Base-by-base conservation (phyloP, 1,140 invertebrate genomes). In the Mactra quadrangularis region DNA sequence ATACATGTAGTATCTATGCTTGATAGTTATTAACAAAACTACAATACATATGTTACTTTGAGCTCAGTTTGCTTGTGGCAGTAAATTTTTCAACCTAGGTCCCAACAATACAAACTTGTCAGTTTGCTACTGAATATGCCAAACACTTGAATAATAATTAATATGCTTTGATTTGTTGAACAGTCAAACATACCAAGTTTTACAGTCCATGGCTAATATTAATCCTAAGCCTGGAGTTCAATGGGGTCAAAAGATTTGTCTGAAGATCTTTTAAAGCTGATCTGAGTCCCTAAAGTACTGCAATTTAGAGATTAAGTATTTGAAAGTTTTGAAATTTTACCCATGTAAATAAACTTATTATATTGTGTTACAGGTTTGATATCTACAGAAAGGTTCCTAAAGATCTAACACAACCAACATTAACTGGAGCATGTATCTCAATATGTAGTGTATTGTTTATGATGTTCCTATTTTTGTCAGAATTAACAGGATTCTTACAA, bases 341-440 rank as follows among this genome's bases (percentile, higher is more conserved):
- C 52, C 6, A 55, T 7, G 17, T 19, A n/a, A n/a, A 22, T 55
- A 11, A 19, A 55, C 19, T 55, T 55, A 7, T 19, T 27, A 55
- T 55, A 27, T 22, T n/a, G 7, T 55, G 52, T 87, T 89, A 76
- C 87, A 95, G 95, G 85, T 93, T 95, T 83, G 95, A 95, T 83
- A 94, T 95, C 75, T 95, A 95, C 86, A 92, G 95, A 6, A 95
- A 95, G 88, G 93, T 95, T 41, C 95, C 95, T 4, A 95, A 95
- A 87, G 95, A 95, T 89, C 89, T 95, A 27, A 95, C 95, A 2
- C 94, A 95, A 86, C 95, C 95, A 0, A 95, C 95, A 15, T 75
- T 93, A 4, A 94, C 95, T 33, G 95, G 95, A 41, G 95, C 95
- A 38, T 86, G 94, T 45, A 95, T 95, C 57, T 95, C 95, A 11